A percentile compares a stretch with the other conserved stretches of the same genome.
These are phyloP conservation scores for Nudaria mundana DNA, from an alignment of 2,888 invertebrate genomes.

Conservation along the genomic window DNA sequence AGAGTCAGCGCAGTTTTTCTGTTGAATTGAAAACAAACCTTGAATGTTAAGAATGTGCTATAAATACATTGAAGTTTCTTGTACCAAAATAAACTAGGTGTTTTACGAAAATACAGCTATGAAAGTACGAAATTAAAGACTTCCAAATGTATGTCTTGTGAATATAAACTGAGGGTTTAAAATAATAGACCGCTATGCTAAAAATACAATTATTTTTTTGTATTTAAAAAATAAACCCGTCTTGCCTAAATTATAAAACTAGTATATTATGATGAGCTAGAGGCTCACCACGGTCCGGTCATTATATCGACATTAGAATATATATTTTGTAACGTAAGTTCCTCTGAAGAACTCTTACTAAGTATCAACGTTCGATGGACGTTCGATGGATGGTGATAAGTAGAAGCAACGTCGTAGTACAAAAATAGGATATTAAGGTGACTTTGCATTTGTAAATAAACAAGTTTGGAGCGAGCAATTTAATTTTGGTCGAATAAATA, in stretches of 20 bases:
- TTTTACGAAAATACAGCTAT: too few relatives aligned
- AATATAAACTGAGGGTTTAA: too few relatives aligned
- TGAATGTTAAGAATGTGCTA: too few relatives aligned
- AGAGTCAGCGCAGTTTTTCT: too few relatives aligned
- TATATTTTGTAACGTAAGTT: background rate
- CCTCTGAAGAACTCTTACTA: constrained; percentile 3
- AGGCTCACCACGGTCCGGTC: background rate
- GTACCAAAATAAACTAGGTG: too few relatives aligned
- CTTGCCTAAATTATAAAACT: constrained; percentile 3
- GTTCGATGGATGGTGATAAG: constrained; percentile 31
- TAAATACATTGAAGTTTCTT: too few relatives aligned
- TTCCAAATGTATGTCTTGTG: too few relatives aligned
- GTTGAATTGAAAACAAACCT: too few relatives aligned
- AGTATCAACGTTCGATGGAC: constrained; percentile 30
- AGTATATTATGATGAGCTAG: background rate
- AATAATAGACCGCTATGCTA: constrained; percentile 11
- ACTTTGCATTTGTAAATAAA: constrained; percentile 40
- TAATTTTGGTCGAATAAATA: too few relatives aligned
- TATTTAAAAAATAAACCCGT: constrained; percentile 22
- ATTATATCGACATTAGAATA: constrained; percentile 3
- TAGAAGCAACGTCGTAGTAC: constrained; percentile 35
- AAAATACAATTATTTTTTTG: constrained; percentile 18
- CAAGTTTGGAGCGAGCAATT: constrained; percentile 18
- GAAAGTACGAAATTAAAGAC: too few relatives aligned
- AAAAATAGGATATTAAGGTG: constrained; percentile 37